Evolutionary conservation across 2,113 vertebrate genomes (phyloP).

Genomic region (Atrichornis clamosus): DNA sequence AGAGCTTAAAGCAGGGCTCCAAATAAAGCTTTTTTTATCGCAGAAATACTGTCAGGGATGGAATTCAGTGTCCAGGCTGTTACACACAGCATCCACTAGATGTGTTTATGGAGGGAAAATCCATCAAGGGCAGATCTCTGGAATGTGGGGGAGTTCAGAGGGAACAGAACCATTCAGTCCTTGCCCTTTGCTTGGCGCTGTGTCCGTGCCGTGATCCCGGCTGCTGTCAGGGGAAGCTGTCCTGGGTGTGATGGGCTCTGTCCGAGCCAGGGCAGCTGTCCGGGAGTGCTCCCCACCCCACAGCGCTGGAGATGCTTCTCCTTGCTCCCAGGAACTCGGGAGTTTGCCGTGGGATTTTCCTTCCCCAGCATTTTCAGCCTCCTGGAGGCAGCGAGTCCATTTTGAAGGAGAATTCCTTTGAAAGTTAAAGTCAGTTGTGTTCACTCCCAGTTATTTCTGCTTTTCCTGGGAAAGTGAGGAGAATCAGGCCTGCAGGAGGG

Average conservation of each 20-base stretch:
- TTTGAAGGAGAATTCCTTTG: neutral
- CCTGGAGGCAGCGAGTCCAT: neutral
- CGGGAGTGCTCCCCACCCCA: neutral
- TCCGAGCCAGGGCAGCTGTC: conserved; percentile 17
- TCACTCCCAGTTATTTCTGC: neutral
- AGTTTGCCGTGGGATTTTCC: neutral
- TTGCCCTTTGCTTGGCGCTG: neutral
- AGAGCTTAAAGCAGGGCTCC: neutral
- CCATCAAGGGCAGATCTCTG: neutral
- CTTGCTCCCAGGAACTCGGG: neutral
- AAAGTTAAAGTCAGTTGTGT: neutral
- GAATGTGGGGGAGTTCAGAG: neutral
- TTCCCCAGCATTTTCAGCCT: neutral
- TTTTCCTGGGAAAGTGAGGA: neutral
- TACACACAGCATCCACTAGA: neutral
- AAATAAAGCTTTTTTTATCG: neutral
- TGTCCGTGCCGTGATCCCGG: neutral
- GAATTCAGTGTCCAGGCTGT: neutral
- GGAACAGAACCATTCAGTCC: neutral
- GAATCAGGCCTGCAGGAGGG: neutral
- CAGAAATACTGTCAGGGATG: neutral
- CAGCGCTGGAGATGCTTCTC: neutral
- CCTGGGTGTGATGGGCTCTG: neutral
- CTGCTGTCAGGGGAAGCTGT: neutral
- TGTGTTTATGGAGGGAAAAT: neutral